Base-by-base conservation (phyloP, 1,140 invertebrate species). In the Grapholita molesta region DNA sequence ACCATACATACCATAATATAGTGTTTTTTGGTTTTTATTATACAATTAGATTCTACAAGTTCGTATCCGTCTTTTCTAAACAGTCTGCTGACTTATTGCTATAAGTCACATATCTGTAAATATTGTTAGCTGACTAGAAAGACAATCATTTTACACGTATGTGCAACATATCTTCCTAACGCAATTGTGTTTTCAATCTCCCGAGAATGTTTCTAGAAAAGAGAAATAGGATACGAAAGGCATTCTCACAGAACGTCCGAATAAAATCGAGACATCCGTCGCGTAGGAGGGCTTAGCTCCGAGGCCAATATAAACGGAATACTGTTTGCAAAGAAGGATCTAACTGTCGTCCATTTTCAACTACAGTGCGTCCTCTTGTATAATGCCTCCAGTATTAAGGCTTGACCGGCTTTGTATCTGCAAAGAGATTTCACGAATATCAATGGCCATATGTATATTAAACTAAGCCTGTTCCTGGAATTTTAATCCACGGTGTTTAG, bases 151-250 rank as follows among this genome's bases (percentile, higher is more conserved):
- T 15, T 8, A 30, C 24, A 32, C 55, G 24, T 30, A 61, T 30
- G 55, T 61, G 55, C 55, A 32, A 61, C 55, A 32, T 9, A 18
- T 48, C 18, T 61, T 25, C 28, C 25, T 30, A 61, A 61, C 55
- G 24, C 55, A 61, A 61, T 61, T 61, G 55, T 61, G 55, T 61
- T 61, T 61, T 61, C 55, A 61, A 32, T 61, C 55, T 61, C 25
- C 55, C 30, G 55, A 28, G 55, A 61, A 61, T 61, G 23, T 61
- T 61, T 30, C 55, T n/a, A n/a, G 28, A 61, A 61, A 61, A 32
- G 55, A 32, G 55, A 18, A 61, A 61, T 61, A 32, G 55, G 55
- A 61, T 61, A 32, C 55, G 25, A 61, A 61, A 61, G 55, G 55
- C 55, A 28, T 61, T 61, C 24, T 61, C 55, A 61, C 28, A 28